Evolutionary conservation across 2,797 vertebrate species (phyloP).

Genomic region (Labeo calbasu): DNA sequence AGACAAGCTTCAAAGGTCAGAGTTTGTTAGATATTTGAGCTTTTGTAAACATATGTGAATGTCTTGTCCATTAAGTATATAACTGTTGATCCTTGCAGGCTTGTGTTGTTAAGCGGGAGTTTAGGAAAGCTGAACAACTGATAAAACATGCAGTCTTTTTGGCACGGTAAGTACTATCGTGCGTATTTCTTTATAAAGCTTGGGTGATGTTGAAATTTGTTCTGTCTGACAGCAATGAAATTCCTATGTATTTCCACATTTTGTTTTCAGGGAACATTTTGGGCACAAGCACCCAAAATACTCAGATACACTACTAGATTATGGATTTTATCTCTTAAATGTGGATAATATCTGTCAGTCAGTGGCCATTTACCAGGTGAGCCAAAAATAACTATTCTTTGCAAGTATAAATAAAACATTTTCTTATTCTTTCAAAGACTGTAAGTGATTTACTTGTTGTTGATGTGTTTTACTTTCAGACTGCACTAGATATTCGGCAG

Average conservation of each 20-base stretch:
- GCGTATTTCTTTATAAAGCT: not conserved
- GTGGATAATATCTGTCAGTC: slow-evolving; percentile 99
- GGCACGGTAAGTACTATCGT: slow-evolving; percentile 83
- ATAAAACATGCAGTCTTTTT: slow-evolving; percentile 98
- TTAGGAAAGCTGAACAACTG: slow-evolving; percentile 98
- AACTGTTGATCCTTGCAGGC: slow-evolving; percentile 77
- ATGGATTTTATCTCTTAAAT: slow-evolving; percentile 98
- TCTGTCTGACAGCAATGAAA: not conserved
- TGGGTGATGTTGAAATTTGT: not conserved
- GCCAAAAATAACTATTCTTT: slow-evolving; percentile 36
- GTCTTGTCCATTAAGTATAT: not conserved
- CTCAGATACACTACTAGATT: slow-evolving; percentile 96
- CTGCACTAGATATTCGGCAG: slow-evolving; percentile 96
- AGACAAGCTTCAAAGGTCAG: slow-evolving; percentile 97
- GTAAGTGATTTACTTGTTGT: not conserved
- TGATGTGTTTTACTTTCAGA: slow-evolving; percentile 75
- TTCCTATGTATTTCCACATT: not conserved
- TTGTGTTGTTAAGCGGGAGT: slow-evolving; percentile 97
- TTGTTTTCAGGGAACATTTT: slow-evolving; percentile 91
- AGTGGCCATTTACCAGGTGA: slow-evolving; percentile 98
- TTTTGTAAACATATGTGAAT: not conserved
- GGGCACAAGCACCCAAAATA: slow-evolving; percentile 99
- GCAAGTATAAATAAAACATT: not conserved
- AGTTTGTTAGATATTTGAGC: not conserved
- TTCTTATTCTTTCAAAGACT: not conserved